These are phyloP conservation scores for Nemurella pictetii DNA, from an alignment of 2,888 invertebrate genomes.

Conservation along the genomic window DNA sequence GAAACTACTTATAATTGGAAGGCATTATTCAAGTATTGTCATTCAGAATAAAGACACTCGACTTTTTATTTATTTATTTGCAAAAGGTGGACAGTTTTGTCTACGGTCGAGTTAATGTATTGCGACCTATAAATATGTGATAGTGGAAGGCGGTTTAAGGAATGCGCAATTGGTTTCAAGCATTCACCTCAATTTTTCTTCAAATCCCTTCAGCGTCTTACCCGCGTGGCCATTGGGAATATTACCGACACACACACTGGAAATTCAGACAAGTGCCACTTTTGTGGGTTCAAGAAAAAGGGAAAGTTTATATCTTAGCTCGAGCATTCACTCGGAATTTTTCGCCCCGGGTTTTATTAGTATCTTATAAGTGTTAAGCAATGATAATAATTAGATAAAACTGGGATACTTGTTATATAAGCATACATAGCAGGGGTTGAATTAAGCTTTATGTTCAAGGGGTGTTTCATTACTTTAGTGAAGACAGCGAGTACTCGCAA, in stretches of 20 bases:
- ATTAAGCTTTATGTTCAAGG: too few relatives aligned
- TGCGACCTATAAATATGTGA: background rate
- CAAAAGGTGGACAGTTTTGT: background rate
- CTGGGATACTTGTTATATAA: background rate
- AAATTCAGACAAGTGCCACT: background rate
- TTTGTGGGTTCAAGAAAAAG: background rate
- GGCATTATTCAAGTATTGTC: background rate
- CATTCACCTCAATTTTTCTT: background rate
- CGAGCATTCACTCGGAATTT: background rate
- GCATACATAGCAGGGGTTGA: too few relatives aligned
- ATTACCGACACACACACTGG: background rate
- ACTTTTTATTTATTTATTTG: too few relatives aligned
- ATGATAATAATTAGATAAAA: background rate
- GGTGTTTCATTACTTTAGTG: too few relatives aligned
- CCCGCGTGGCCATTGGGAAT: background rate
- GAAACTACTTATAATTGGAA: background rate
- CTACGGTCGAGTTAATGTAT: background rate
- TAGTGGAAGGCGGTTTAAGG: background rate
- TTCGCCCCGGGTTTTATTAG: too few relatives aligned
- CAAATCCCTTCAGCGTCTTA: background rate
- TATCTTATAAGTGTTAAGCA: too few relatives aligned
- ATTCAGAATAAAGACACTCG: background rate
- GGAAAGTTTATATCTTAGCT: background rate
- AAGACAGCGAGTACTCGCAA: background rate
- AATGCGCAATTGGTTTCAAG: background rate